These are phyloP conservation scores for Urocolius indicus DNA, from an alignment of 2,113 vertebrate species.

Conservation along the genomic window DNA sequence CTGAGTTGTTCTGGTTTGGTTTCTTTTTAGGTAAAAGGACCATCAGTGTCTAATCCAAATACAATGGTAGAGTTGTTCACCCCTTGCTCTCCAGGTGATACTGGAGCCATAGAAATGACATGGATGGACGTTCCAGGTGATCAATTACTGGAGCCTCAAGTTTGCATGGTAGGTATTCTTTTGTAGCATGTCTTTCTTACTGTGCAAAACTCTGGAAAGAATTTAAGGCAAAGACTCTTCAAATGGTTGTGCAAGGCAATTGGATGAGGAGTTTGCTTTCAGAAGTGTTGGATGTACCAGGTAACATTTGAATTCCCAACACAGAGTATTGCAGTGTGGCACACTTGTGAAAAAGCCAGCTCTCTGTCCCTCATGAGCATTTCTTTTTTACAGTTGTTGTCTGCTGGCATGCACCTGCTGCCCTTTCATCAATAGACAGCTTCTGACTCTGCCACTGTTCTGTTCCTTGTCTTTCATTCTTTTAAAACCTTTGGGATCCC, in stretches of 20 bases:
- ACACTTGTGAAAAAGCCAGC: background rate
- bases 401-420: background rate
- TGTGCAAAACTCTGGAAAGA: background rate
- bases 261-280: background rate
- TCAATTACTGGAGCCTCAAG: conserved; percentile 90
- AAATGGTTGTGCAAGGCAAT: background rate
- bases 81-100: conserved; percentile 94
- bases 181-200: background rate
- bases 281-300: background rate
- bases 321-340: background rate
- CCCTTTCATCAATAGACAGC: background rate
- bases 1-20: background rate
- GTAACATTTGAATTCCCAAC: background rate
- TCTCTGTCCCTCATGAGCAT: background rate
- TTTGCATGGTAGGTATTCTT: conserved; percentile 86
- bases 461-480: background rate
- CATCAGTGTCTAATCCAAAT: conserved; percentile 83
- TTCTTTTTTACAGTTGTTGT: background rate
- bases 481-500: background rate
- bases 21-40: conserved; percentile 82
- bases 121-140: conserved; percentile 96
- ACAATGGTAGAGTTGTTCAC: conserved; percentile 84
- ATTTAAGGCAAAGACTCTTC: background rate
- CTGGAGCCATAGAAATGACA: conserved; percentile 90
- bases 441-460: background rate